Base-by-base conservation (phyloP, 2,888 invertebrate genomes). In the Hanleya hanleyi region DNA sequence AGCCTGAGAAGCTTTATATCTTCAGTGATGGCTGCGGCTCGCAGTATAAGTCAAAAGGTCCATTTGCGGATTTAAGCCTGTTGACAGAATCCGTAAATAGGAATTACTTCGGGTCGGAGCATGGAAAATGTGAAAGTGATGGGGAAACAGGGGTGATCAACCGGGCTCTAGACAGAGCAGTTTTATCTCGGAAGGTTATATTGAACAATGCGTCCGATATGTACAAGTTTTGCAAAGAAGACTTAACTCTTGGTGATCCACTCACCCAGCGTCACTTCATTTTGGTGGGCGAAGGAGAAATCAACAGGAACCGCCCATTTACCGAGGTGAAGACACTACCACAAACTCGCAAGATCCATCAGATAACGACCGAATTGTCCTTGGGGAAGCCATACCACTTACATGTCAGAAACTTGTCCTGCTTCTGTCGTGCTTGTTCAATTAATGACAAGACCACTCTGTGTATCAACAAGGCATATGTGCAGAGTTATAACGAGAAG, bases 1-100 rank as follows among this genome's bases (percentile, higher is more conserved):
- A 47, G n/a, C 7, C 47, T n/a, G 18, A 47, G 3, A 22, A n/a
- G 7, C 18, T 22, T n/a, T 47, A n/a, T 47, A 47, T 47, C 18
- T 47, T 47, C 47, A 47, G 47, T 47, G 47, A 47, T 47, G 47
- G 47, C 18, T 47, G 47, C 7, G 22, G 47, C 47, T 47, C n/a
- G 18, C 47, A 47, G 7, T 81, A 76, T 66, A 79, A 78, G 67
- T 71, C 71, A 1, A n/a, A n/a, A n/a, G n/a, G n/a, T n/a, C n/a
- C n/a, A n/a, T n/a, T n/a, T n/a, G n/a, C n/a, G n/a, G n/a, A n/a
- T n/a, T n/a, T n/a, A n/a, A 35, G 68, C 3, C 5, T 38, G 37
- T 37, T 18, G 67, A 51, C 41, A 12, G 68, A 29, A 29, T 12
- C 70, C 22, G 69, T 70, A 35, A 71, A 71, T 47, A 47, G 75